Evolutionary conservation across 2,888 invertebrate species (phyloP).

Genomic region (Sympetrum striolatum): DNA sequence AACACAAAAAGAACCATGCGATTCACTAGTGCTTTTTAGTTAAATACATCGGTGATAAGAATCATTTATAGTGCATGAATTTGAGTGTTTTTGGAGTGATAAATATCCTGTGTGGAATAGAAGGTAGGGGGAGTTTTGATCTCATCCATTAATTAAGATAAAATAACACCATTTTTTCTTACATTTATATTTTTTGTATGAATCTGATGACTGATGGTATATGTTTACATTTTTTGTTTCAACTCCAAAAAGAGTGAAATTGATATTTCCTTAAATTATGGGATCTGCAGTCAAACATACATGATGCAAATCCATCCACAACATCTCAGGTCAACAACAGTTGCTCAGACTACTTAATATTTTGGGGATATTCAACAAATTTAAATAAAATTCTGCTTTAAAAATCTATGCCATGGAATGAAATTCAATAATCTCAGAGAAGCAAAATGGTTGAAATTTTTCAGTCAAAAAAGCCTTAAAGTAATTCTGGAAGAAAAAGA

Average conservation of each 20-base stretch:
- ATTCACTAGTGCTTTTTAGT: background rate
- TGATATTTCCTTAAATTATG: slow-evolving; percentile 15
- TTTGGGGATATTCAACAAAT: background rate
- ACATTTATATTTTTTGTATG: slow-evolving; percentile 11
- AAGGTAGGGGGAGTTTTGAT: background rate
- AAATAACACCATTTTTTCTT: slow-evolving; percentile 18
- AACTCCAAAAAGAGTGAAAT: slow-evolving; percentile 40
- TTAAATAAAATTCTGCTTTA: background rate
- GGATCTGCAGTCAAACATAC: slow-evolving; percentile 10
- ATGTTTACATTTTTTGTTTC: slow-evolving; percentile 29
- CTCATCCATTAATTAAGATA: slow-evolving; percentile 1
- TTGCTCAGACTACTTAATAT: background rate
- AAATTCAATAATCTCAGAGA: slow-evolving; percentile 7
- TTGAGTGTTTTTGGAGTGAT: background rate
- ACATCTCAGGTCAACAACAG: background rate
- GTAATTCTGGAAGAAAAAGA: background rate
- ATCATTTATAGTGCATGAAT: background rate
- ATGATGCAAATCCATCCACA: slow-evolving; percentile 1
- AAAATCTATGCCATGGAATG: slow-evolving; percentile 17
- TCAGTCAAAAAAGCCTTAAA: background rate
- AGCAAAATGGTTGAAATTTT: background rate
- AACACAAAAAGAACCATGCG: background rate
- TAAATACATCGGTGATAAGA: background rate
- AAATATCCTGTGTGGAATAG: background rate
- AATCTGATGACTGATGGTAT: slow-evolving; percentile 32